Evolutionary conservation across 2,797 vertebrate species (phyloP).

Genomic region (Schizothorax lantsangensis): DNA sequence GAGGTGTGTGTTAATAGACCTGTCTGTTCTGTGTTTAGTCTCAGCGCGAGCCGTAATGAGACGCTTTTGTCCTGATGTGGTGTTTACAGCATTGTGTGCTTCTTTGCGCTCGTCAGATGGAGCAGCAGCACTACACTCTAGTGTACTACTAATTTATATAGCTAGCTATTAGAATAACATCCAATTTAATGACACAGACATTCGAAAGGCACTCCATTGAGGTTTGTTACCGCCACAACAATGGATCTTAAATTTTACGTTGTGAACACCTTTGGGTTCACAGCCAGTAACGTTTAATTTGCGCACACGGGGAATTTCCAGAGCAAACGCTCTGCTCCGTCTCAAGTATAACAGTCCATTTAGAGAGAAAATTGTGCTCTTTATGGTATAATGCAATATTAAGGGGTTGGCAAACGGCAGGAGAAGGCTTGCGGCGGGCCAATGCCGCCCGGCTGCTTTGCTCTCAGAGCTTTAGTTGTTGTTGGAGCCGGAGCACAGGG

Average conservation of each 20-base stretch:
- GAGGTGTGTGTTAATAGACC: not conserved
- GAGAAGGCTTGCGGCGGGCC: not conserved
- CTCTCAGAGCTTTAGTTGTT: slow-evolving; percentile 26
- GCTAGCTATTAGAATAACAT: not conserved
- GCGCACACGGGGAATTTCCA: not conserved
- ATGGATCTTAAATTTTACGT: not conserved
- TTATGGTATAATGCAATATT: slow-evolving; percentile 31
- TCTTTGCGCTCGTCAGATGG: not conserved
- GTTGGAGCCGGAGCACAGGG: slow-evolving; percentile 28
- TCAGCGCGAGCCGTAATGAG: not conserved
- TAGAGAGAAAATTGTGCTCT: slow-evolving; percentile 18
- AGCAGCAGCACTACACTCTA: not conserved
- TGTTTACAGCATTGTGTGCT: not conserved
- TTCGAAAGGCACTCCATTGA: not conserved
- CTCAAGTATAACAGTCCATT: slow-evolving; percentile 19
- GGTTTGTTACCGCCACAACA: not conserved
- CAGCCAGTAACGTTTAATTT: not conserved
- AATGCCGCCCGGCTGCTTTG: slow-evolving; percentile 12
- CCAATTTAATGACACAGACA: not conserved
- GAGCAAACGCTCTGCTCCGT: not conserved
- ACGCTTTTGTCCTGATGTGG: not conserved
- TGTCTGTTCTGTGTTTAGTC: slow-evolving; percentile 10
- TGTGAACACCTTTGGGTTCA: not conserved
- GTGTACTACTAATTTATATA: not conserved
- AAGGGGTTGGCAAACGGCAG: not conserved